Conservation (phyloP, 30 jellyfish, hydroid and myxozoan species). For the Catostylus mosaicus region DNA sequence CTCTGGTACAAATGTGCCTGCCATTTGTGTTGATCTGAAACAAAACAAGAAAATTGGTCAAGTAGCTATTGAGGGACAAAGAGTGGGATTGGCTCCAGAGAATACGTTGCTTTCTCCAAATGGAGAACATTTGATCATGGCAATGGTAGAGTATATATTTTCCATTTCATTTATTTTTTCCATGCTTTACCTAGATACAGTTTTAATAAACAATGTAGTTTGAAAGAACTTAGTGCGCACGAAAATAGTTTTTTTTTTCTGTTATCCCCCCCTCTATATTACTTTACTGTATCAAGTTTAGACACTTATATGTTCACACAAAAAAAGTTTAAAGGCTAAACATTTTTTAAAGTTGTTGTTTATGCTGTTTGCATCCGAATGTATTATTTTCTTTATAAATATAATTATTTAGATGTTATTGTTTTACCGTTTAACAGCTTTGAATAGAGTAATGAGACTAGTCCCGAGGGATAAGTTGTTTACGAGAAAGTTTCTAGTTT, state of each 20-base stretch:
- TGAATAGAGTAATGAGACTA: background rate
- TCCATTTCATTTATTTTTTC: background rate
- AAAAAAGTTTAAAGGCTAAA: too few species aligned
- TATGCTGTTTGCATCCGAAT: too few species aligned
- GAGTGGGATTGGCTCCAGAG: constrained; percentile 59
- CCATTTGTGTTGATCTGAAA: constrained; percentile 34
- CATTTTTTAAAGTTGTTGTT: too few species aligned
- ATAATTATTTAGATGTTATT: too few species aligned
- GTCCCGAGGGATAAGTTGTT: too few species aligned
- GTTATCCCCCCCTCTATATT: background rate
- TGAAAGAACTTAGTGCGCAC: background rate
- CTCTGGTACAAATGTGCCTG: constrained; percentile 31
- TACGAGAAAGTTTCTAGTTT: background rate
- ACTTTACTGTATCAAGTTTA: background rate
- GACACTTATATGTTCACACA: too few species aligned
- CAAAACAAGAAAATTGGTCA: constrained; percentile 35
- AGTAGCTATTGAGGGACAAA: constrained; percentile 35
- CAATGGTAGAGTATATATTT: background rate
- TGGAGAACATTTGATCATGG: constrained; percentile 40
- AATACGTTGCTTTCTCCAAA: constrained; percentile 31
- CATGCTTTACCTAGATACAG: background rate
- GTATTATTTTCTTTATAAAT: too few species aligned
- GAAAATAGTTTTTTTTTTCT: background rate
- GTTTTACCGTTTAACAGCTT: background rate
- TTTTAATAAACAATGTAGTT: background rate